These are phyloP conservation scores for Conus canariensis DNA, from an alignment of 2,888 invertebrate genomes.

Conservation along the genomic window DNA sequence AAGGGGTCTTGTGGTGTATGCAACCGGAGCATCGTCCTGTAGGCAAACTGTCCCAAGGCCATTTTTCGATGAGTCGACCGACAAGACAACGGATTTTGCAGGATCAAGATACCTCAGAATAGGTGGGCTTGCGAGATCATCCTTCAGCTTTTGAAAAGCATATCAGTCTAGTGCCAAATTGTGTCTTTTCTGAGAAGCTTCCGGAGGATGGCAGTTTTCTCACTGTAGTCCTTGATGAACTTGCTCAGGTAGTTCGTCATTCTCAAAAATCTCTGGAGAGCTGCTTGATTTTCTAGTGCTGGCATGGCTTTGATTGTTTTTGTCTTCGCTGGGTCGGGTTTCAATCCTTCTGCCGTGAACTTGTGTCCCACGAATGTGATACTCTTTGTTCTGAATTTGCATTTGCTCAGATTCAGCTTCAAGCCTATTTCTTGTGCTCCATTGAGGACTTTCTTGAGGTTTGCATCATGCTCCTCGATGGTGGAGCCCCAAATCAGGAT, in stretches of 20 bases:
- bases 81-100: slow-evolving; percentile 3
- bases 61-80: slow-evolving; percentile 32
- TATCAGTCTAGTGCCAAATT: slow-evolving; percentile 40
- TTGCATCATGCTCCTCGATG: slow-evolving; percentile 42
- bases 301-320: not conserved
- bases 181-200: slow-evolving; percentile 43
- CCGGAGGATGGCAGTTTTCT: slow-evolving; percentile 43
- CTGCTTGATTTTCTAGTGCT: not conserved
- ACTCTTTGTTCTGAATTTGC: slow-evolving; percentile 27
- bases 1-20: slow-evolving; percentile 45
- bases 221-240: slow-evolving; percentile 43
- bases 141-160: slow-evolving; percentile 41
- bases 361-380: slow-evolving; percentile 49
- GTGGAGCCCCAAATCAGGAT: slow-evolving; percentile 28
- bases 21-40: slow-evolving; percentile 46
- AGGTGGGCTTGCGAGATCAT: not conserved
- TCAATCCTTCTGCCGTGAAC: not conserved
- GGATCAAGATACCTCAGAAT: slow-evolving; percentile 44
- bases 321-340: not conserved
- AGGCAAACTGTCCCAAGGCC: slow-evolving; percentile 49
- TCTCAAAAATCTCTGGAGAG: not conserved
- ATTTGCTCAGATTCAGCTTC: slow-evolving; percentile 44
- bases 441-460: slow-evolving; percentile 34
- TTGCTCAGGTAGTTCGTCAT: slow-evolving; percentile 34
- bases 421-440: slow-evolving; percentile 38